Evolutionary conservation across 2,113 vertebrate species (phyloP), one percentile per base, ranked within the genome.

Genomic region (Callipepla squamata): DNA sequence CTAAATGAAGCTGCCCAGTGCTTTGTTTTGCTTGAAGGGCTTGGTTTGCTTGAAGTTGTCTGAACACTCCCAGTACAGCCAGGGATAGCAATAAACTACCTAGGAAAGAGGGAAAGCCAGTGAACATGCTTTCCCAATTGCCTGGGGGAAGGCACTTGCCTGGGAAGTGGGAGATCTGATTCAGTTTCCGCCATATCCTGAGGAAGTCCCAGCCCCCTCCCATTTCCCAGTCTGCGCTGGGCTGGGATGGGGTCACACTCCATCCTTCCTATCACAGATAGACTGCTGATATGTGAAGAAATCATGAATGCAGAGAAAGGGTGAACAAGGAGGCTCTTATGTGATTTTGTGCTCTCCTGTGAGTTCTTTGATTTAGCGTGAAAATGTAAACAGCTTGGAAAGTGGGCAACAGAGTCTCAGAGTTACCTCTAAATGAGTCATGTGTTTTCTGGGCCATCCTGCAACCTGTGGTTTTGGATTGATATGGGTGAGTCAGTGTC

Each of bases 121-220:
- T 80, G 75, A 50, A 79, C 92, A 91, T 94, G 63, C 82, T 95
- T 59, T 85, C 58, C 79, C 77, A 67, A 32, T 77, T 61, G 87
- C 34, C 75, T 87, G 59, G 45, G 50, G 76, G 42, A 91, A 90
- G 80, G 25, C 63, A 38, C 72, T 95, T 89, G 68, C 38, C 76
- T 90, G 73, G 90, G 80, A 94, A 95, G 80, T 96, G 93, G 92
- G 91, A 96, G 85, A 92, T 91, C 28, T 96, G 94, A 96, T 86
- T 96, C 87, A 95, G 57, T 88, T 96, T 96, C 94, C 94, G 87
- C 32, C 22, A 80, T 25, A 96, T 96, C 96, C 96, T 96, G 94
- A 96, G 94, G 96, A 96, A 95, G 81, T 82, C 38, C 68, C 88
- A 90, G 51, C 69, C 88, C 83, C 65, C 73, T 96, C 82, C 80